These are phyloP conservation scores for Dexiosoma caninum DNA, from an alignment of 2,888 invertebrate species.

Conservation along the genomic window DNA sequence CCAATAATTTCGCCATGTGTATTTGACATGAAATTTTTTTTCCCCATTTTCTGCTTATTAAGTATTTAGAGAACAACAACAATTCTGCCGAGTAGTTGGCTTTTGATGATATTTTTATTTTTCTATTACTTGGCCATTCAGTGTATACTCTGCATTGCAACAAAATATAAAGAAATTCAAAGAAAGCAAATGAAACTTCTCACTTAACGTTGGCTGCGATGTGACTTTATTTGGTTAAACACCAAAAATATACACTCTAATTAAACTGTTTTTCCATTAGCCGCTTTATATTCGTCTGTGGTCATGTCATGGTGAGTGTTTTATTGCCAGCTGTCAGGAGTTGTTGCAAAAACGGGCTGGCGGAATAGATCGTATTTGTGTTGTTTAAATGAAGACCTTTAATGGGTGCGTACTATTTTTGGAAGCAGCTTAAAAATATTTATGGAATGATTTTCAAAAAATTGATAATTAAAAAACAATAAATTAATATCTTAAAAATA, in stretches of 20 bases:
- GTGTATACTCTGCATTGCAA: background rate
- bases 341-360: background rate
- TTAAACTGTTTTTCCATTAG: slow-evolving; percentile 41
- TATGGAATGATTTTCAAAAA: too few relatives aligned
- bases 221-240: slow-evolving; percentile 16
- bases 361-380: background rate
- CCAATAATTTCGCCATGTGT: too few relatives aligned
- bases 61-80: too few relatives aligned
- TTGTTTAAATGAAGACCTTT: slow-evolving; percentile 11
- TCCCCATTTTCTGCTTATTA: too few relatives aligned
- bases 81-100: too few relatives aligned
- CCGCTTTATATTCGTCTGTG: slow-evolving; percentile 12
- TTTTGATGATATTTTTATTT: too few relatives aligned
- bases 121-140: background rate
- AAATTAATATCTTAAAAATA: too few relatives aligned
- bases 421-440: too few relatives aligned
- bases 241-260: slow-evolving; percentile 34
- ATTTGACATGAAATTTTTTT: too few relatives aligned
- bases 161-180: background rate
- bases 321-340: slow-evolving; percentile 42
- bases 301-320: slow-evolving; percentile 44
- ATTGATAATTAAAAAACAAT: too few relatives aligned
- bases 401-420: background rate
- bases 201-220: background rate
- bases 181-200: background rate